Evolutionary conservation across 2,113 vertebrate species (phyloP).

Genomic region (Capreolus pygargus): DNA sequence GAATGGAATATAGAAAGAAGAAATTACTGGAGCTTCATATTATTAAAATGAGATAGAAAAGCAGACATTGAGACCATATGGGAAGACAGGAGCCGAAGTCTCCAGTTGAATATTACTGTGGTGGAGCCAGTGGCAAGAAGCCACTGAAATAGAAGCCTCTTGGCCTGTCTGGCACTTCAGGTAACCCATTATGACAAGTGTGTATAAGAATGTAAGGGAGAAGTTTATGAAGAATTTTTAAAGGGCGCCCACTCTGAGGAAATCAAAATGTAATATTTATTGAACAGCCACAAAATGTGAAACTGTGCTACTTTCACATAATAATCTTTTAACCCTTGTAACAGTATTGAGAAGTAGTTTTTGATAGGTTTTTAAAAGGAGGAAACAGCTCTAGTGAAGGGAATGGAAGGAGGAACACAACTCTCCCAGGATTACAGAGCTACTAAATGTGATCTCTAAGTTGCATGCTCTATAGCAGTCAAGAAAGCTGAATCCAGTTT

Average conservation of each 20-base stretch:
- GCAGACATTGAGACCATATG: background rate
- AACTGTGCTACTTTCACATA: background rate
- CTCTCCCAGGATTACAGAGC: background rate
- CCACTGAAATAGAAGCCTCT: background rate
- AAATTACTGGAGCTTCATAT: background rate
- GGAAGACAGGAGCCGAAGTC: background rate
- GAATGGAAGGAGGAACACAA: background rate
- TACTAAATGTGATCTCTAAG: background rate
- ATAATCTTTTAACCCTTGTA: background rate
- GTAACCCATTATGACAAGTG: background rate
- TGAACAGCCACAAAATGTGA: background rate
- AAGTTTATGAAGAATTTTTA: background rate
- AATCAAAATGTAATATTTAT: background rate
- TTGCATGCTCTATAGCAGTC: background rate
- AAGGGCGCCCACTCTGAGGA: background rate
- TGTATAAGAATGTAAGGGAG: background rate
- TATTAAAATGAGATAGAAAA: background rate
- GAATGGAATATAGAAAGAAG: background rate
- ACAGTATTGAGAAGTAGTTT: background rate
- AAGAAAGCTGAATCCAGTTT: background rate
- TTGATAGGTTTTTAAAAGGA: background rate
- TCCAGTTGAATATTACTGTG: background rate
- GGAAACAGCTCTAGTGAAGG: background rate
- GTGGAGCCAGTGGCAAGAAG: background rate
- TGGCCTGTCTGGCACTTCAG: background rate